Evolutionary conservation across 2,113 vertebrate genomes (phyloP).

Genomic region (Indicator maculatus): DNA sequence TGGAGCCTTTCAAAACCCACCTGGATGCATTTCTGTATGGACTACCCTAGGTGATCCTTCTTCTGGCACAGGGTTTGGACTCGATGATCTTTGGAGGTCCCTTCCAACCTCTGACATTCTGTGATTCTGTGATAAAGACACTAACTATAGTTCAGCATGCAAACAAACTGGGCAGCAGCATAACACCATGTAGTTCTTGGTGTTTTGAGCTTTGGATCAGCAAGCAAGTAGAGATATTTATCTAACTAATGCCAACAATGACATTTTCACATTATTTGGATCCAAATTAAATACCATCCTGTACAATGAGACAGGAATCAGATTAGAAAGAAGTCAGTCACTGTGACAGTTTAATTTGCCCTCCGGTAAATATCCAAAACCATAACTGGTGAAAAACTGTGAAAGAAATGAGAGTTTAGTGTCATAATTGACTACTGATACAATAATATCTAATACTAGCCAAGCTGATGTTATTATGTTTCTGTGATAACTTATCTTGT

Average conservation of each 20-base stretch:
- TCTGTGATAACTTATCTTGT: conserved; percentile 1
- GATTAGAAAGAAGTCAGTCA: background rate
- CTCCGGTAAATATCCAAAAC: background rate
- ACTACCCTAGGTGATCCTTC: too few species aligned
- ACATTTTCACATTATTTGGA: background rate
- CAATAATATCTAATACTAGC: background rate
- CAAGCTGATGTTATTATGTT: background rate
- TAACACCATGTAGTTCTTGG: background rate
- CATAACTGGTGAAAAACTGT: background rate
- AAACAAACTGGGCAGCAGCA: background rate
- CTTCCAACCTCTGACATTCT: too few species aligned
- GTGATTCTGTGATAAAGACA: background rate
- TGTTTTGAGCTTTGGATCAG: background rate
- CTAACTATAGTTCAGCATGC: background rate
- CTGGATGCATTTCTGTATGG: too few species aligned
- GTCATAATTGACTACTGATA: background rate
- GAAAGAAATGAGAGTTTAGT: background rate
- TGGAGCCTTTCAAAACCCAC: too few species aligned
- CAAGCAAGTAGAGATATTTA: background rate
- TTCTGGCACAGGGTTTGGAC: too few species aligned
- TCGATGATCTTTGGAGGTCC: too few species aligned
- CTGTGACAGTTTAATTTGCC: background rate
- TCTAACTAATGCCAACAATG: background rate
- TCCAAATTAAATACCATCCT: background rate
- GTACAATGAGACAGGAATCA: background rate